phyloP scores from a whole-genome alignment of 2,797 vertebrate species.

The Malurus splendens region DNA sequence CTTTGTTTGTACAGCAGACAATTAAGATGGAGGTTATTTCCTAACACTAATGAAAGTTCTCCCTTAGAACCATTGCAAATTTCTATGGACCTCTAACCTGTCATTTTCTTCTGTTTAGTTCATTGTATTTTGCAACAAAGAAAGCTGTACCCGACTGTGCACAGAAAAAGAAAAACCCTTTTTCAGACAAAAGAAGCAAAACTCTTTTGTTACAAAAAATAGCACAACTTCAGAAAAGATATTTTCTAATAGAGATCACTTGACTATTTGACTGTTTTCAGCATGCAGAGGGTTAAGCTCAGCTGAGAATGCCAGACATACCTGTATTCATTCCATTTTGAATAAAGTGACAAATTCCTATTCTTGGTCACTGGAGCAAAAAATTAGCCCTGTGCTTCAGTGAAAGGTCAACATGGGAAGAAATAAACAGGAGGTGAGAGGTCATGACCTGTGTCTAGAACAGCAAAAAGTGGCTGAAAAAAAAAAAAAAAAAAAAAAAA shows the following conservation, averaged over 20 bases:
- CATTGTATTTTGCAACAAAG: slow-evolving; percentile 56
- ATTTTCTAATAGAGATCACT: slow-evolving; percentile 50
- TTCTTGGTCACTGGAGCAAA: slow-evolving; percentile 82
- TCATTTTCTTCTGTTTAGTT: slow-evolving; percentile 49
- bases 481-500: not conserved
- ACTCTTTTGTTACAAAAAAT: slow-evolving; percentile 61
- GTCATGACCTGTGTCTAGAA: slow-evolving; percentile 28
- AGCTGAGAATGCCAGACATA: slow-evolving; percentile 61
- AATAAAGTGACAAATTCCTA: slow-evolving; percentile 82
- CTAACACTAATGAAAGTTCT: slow-evolving; percentile 49
- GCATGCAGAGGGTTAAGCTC: slow-evolving; percentile 55
- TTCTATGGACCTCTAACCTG: slow-evolving; percentile 54
- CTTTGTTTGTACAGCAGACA: slow-evolving; percentile 59
- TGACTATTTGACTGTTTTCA: slow-evolving; percentile 11
- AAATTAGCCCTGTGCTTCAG: slow-evolving; percentile 78
- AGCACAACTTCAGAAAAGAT: slow-evolving; percentile 43
- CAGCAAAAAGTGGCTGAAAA: slow-evolving; percentile 29
- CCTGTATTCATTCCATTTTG: slow-evolving; percentile 75
- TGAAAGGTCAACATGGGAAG: slow-evolving; percentile 73
- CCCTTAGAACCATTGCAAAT: slow-evolving; percentile 49
- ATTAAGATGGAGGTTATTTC: slow-evolving; percentile 63
- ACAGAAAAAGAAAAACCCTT: slow-evolving; percentile 30
- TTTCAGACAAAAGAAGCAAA: slow-evolving; percentile 57
- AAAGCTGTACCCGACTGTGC: not conserved
- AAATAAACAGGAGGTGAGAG: slow-evolving; percentile 63